Evolutionary conservation across 1,140 invertebrate species (phyloP).

Genomic region (Meloidogyne floridensis): DNA sequence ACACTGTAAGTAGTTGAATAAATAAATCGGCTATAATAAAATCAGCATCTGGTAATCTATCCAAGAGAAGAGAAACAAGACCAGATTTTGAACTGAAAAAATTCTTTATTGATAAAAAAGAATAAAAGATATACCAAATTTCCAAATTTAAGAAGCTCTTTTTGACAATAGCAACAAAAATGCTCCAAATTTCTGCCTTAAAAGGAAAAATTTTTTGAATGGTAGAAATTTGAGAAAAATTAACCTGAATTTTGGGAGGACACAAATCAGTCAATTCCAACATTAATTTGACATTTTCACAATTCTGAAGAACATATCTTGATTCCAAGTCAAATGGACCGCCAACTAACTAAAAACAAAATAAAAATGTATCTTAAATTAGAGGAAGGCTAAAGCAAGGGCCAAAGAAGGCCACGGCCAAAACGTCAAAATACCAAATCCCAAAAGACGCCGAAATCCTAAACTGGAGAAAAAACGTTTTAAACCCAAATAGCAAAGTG

Average conservation of each 20-base stretch:
- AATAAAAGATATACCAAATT: constrained; percentile 32
- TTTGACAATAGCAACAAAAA: constrained; percentile 94
- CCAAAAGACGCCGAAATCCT: no score
- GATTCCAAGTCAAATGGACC: constrained; percentile 96
- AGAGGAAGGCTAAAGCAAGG: no score
- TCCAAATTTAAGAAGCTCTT: constrained; percentile 96
- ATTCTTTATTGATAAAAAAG: neutral
- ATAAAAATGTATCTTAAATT: neutral
- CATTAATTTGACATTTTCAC: constrained; percentile 96
- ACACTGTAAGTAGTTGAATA: constrained; percentile 92
- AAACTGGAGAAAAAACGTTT: no score
- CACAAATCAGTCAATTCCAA: constrained; percentile 91
- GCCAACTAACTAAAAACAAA: neutral
- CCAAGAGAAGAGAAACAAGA: constrained; percentile 89
- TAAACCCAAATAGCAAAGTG: no score
- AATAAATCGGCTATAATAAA: constrained; percentile 93
- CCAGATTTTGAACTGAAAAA: constrained; percentile 81
- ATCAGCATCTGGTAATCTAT: constrained; percentile 83
- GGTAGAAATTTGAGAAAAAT: no score
- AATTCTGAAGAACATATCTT: constrained; percentile 96
- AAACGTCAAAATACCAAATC: no score
- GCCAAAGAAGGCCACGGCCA: no score
- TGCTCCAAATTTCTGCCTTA: constrained; percentile 98
- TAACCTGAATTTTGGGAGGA: constrained; percentile 34
- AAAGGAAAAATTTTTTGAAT: constrained; percentile 23